Conservation (phyloP, 2,797 vertebrate genomes). For the Paramormyrops hopkinsi region DNA sequence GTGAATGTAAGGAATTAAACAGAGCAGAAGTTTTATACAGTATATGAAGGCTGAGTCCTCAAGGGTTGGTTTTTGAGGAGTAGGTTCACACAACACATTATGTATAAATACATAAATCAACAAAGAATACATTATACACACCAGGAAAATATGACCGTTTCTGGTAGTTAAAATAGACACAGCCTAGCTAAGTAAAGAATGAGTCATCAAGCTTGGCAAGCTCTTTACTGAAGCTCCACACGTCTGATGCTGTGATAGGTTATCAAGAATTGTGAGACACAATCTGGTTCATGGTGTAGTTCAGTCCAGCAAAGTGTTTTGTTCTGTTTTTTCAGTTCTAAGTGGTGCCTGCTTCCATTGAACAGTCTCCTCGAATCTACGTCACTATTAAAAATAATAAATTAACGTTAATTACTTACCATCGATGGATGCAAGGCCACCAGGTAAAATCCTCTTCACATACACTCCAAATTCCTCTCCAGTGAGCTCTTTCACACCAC, state of each 20-base stretch:
- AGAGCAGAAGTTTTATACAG: neutral
- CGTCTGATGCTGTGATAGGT: neutral
- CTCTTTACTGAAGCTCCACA: neutral
- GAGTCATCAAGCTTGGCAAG: neutral
- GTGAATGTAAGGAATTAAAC: neutral
- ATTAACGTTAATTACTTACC: slow-evolving; percentile 54
- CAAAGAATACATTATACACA: neutral
- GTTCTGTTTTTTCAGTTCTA: neutral
- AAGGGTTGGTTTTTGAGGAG: neutral
- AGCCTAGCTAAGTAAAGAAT: neutral
- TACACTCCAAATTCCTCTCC: slow-evolving; percentile 85
- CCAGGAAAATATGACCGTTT: neutral
- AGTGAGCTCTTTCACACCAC: slow-evolving; percentile 75
- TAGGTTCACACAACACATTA: neutral
- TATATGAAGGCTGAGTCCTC: neutral
- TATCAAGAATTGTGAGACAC: neutral
- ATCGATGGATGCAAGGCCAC: slow-evolving; percentile 74
- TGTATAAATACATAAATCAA: slow-evolving; percentile 8
- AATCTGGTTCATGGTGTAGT: neutral
- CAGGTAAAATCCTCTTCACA: slow-evolving; percentile 82
- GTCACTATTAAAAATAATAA: neutral
- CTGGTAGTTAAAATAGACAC: neutral
- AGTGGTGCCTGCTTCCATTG: neutral
- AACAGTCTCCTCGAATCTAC: neutral
- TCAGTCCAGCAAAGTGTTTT: neutral